Conservation (phyloP, 1,140 invertebrate species). For the Caenorhabditis briggsae region DNA sequence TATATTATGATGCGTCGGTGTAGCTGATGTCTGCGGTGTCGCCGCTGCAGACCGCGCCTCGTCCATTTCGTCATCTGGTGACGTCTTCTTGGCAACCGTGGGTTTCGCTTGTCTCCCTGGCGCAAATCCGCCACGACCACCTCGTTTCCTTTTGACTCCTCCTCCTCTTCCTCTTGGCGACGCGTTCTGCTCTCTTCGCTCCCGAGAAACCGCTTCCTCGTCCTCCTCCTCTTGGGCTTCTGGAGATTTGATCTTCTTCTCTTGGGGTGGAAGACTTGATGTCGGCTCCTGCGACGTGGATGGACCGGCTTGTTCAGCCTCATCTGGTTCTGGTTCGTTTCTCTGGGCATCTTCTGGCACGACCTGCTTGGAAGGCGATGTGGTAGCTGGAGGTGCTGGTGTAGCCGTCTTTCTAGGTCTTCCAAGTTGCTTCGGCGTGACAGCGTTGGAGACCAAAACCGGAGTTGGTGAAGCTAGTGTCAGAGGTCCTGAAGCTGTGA, state of each 20-base stretch:
- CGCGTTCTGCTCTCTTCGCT: neutral
- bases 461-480: neutral
- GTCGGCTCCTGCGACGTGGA: neutral
- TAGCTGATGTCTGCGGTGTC: neutral
- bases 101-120: too few species aligned
- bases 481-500: neutral
- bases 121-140: neutral
- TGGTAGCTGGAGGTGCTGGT: neutral
- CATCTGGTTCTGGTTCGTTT: too few species aligned
- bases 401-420: neutral
- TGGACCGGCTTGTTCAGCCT: too few species aligned
- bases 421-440: neutral
- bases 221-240: neutral
- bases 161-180: neutral
- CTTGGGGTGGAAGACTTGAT: too few species aligned
- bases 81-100: too few species aligned
- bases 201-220: neutral
- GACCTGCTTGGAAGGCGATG: neutral
- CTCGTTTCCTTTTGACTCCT: conserved; percentile 34
- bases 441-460: too few species aligned
- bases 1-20: neutral
- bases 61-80: neutral
- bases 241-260: neutral
- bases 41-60: neutral
- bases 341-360: neutral